A percentile compares a stretch with the other conserved stretches of the same genome.
Conservation (phyloP, 2,797 vertebrate genomes). For the Lerista edwardsae region DNA sequence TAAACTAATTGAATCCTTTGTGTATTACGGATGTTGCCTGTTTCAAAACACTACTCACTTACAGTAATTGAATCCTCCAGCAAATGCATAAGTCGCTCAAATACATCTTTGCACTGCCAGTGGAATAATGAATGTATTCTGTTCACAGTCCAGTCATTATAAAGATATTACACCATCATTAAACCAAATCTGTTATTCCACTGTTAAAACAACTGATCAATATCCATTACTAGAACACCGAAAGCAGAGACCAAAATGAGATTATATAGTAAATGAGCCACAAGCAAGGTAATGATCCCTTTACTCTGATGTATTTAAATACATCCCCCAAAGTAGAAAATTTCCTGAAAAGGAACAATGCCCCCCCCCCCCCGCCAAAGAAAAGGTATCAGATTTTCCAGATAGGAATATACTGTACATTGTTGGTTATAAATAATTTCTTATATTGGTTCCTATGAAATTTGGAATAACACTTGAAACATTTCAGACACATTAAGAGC, state of each 20-base stretch:
- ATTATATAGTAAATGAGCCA: constrained; percentile 72
- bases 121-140: constrained; percentile 67
- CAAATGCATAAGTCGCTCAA: constrained; percentile 47
- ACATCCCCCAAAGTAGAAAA: constrained; percentile 60
- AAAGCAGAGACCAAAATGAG: constrained; percentile 65
- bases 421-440: constrained; percentile 43
- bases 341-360: constrained; percentile 55
- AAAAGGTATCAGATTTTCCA: constrained; percentile 48
- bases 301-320: constrained; percentile 65
- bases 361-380: no score
- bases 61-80: constrained; percentile 52
- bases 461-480: background rate
- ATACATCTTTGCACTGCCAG: constrained; percentile 34
- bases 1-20: constrained; percentile 38
- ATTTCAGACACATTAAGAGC: constrained; percentile 12
- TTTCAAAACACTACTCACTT: constrained; percentile 24
- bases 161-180: constrained; percentile 69
- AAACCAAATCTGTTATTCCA: constrained; percentile 68
- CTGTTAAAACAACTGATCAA: constrained; percentile 72
- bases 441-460: background rate
- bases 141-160: constrained; percentile 58
- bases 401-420: constrained; percentile 45
- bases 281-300: constrained; percentile 70
- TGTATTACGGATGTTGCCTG: background rate
- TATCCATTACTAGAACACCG: constrained; percentile 72